These are phyloP conservation scores for Sterna hirundo DNA, from an alignment of 2,113 vertebrate genomes.

Conservation along the genomic window DNA sequence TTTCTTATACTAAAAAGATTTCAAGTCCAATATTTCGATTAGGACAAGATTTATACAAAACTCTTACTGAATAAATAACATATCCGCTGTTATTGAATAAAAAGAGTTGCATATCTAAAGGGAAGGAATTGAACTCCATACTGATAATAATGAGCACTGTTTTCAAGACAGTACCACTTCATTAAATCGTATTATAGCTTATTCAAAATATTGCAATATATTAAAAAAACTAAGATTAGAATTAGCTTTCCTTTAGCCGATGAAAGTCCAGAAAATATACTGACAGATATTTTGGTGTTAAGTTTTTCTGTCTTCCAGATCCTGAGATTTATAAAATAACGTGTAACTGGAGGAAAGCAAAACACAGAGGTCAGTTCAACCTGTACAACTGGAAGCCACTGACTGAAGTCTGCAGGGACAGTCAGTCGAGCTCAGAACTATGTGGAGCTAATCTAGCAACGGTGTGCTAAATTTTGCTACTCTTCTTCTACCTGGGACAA, in stretches of 20 bases:
- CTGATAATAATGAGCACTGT: not conserved
- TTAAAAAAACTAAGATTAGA: not conserved
- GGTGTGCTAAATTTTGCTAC: not conserved
- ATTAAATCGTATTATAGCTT: not conserved
- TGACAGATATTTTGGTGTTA: not conserved
- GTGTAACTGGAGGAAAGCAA: not conserved
- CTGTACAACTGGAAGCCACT: not conserved
- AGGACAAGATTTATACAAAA: not conserved
- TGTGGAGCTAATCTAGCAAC: not conserved
- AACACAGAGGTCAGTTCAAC: not conserved
- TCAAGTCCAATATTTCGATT: not conserved
- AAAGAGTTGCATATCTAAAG: not conserved
- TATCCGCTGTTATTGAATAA: not conserved
- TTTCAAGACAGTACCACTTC: not conserved
- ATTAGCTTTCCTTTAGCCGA: not conserved
- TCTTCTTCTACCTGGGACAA: not conserved
- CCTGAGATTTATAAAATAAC: not conserved
- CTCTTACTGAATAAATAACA: not conserved
- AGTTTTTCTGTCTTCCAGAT: not conserved
- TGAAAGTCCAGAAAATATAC: not conserved
- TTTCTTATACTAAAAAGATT: not conserved
- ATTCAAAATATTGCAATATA: not conserved
- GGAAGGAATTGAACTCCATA: not conserved
- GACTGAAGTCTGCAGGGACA: not conserved
- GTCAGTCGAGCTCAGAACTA: not conserved